Base-by-base conservation (phyloP, 2,888 invertebrate genomes). In the Tetanocera ferruginea region DNA sequence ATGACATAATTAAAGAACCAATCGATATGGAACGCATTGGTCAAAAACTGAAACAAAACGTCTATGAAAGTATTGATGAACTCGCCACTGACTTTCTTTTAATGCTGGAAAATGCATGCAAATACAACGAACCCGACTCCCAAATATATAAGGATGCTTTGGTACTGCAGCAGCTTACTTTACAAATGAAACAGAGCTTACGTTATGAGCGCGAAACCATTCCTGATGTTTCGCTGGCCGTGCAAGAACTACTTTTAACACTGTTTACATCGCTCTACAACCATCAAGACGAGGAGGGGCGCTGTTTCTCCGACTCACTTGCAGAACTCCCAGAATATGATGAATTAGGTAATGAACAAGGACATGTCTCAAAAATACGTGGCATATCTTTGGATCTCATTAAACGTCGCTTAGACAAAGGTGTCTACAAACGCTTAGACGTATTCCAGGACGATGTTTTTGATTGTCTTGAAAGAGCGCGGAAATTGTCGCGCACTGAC, bases 401-500 rank as follows among this genome's bases (percentile, higher is more conserved):
- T 73, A 99, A 98, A 88, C 92, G 97, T 28, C 93, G 98, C 28
- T 91, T 99, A 62, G 98, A 99, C 87, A 93, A 95, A 88, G 97
- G 97, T 0, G 93, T 97, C 4, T 99, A 99, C 90, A 95, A 96
- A 84, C 92, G 99, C 6, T 91, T 99, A 80, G 99, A 99, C 89
- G 93, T 94, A 76, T 99, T 99, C 90, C 99, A 99, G 91, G 97
- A 97, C 85, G 99, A 99, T 87, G 94, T 99, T 87, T 99, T 99
- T 88, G 93, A 95, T 51, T 96, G 98, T 80, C 93, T 99, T 87
- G 97, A 98, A 85, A 91, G 95, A 83, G 98, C 98, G 0, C 93
- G 99, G 3, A 94, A 94, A 79, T 91, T 97, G 0, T 96, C 97
- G 0, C 93, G 97, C 17, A 95, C 96, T 0, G 98, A 98, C 90